Conservation (phyloP, 2,113 vertebrate species). For the Equus przewalskii region DNA sequence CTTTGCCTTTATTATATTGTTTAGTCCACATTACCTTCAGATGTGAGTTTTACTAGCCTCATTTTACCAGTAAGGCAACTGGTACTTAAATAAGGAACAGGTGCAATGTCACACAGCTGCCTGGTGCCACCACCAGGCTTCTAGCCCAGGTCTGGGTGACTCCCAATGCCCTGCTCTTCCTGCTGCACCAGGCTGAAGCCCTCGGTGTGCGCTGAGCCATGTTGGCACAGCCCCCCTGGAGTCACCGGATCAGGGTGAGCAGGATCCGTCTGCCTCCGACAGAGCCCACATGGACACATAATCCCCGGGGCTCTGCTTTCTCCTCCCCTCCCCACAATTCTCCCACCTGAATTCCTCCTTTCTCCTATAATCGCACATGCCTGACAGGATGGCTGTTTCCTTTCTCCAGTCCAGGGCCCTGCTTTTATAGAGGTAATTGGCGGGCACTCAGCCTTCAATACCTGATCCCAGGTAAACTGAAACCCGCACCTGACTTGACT, state of each 20-base stretch:
- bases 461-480: slow-evolving; percentile 90
- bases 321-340: slow-evolving; percentile 74
- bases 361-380: slow-evolving; percentile 90
- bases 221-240: slow-evolving; percentile 73
- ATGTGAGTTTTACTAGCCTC: not conserved
- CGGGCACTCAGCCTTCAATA: slow-evolving; percentile 87
- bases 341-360: slow-evolving; percentile 86
- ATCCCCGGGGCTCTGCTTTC: slow-evolving; percentile 85
- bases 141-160: not conserved
- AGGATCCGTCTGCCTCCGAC: slow-evolving; percentile 75
- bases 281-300: slow-evolving; percentile 84
- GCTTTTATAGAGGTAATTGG: slow-evolving; percentile 91
- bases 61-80: not conserved
- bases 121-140: not conserved
- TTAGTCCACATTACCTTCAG: not conserved
- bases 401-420: slow-evolving; percentile 88
- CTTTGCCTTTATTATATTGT: not conserved
- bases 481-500: slow-evolving; percentile 87
- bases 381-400: slow-evolving; percentile 88
- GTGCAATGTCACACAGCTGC: not conserved
- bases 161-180: not conserved
- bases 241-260: slow-evolving; percentile 80
- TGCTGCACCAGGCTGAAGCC: not conserved
- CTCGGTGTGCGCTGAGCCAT: not conserved
- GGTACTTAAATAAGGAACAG: not conserved